These are phyloP conservation scores for Aix galericulata DNA, from an alignment of 2,113 vertebrate genomes.

Conservation along the genomic window DNA sequence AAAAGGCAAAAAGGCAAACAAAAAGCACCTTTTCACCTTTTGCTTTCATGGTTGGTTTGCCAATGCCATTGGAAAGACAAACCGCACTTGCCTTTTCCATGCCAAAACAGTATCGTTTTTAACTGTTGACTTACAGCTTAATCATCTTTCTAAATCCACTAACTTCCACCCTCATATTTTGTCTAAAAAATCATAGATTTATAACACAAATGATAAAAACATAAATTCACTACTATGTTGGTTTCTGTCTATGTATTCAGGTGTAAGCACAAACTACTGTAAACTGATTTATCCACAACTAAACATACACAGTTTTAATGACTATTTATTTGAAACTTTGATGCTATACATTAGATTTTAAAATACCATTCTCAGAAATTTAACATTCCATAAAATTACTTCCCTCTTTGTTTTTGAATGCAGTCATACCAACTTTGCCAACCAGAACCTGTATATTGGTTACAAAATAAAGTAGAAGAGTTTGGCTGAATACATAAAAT, in stretches of 20 bases:
- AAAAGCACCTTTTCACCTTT: not conserved
- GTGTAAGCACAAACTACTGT: not conserved
- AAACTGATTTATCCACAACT: not conserved
- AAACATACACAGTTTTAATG: not conserved
- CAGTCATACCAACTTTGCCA: not conserved
- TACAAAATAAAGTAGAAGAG: slow-evolving; percentile 1
- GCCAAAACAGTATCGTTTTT: not conserved
- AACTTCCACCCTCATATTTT: not conserved
- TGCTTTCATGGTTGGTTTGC: not conserved
- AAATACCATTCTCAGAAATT: not conserved
- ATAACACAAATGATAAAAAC: not conserved
- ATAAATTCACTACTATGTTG: not conserved
- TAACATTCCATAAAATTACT: not conserved
- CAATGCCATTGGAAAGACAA: not conserved
- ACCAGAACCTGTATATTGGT: not conserved
- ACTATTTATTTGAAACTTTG: not conserved
- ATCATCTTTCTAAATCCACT: not conserved
- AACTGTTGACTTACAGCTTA: slow-evolving; percentile 19
- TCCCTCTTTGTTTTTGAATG: slow-evolving; percentile 28
- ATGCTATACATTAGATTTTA: not conserved
- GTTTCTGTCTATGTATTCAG: not conserved
- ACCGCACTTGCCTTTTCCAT: not conserved
- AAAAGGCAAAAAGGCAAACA: not conserved
- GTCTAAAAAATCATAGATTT: not conserved
- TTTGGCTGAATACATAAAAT: not conserved